Evolutionary conservation across 2,113 vertebrate species (phyloP), one percentile per base, ranked within the genome.

Genomic region (Cygnus atratus): DNA sequence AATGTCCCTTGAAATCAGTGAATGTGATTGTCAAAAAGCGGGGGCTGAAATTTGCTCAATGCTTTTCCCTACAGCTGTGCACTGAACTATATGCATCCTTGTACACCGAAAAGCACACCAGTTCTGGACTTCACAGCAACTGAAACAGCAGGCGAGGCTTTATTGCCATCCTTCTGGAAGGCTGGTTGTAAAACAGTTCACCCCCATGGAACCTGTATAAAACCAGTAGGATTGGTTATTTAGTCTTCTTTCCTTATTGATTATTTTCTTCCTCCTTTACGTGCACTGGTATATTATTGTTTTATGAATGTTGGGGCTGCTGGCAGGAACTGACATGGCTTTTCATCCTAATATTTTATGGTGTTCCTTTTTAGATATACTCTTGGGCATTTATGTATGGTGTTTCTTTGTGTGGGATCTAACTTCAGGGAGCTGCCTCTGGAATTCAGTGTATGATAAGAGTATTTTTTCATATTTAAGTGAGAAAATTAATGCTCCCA

Each of bases 381-480:
- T 63, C 50, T 90, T 93, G 87, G 96, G 81, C 96, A 90, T 95
- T 97, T 97, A 81, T 43, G 74, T 92, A 73, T 80, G 62, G 58
- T 58, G 31, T 96, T 96, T 97, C 44, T 55, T 61, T 79, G n/a
- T 25, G 24, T 75, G 48, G 33, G 72, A 55, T 94, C 82, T 92
- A 68, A 92, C 50, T 96, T 95, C 83, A 92, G 74, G 93, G 94
- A 97, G 85, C 92, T 96, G 75, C 84, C 94, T 96, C 80, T 92
- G 63, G 88, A 97, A 95, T 94, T 91, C 74, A 89, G 90, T 95
- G 92, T 97, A 94, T 84, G 55, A 92, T 87, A 84, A 92, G 75
- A 94, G 57, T 89, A 95, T 62, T 97, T 93, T 95, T 95, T 93
- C 95, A 41, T 96, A 91, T 96, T 94, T 97, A 97, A 94, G 73